Base-by-base conservation (phyloP, 2,797 vertebrate genomes). In the Sus cebifrons region DNA sequence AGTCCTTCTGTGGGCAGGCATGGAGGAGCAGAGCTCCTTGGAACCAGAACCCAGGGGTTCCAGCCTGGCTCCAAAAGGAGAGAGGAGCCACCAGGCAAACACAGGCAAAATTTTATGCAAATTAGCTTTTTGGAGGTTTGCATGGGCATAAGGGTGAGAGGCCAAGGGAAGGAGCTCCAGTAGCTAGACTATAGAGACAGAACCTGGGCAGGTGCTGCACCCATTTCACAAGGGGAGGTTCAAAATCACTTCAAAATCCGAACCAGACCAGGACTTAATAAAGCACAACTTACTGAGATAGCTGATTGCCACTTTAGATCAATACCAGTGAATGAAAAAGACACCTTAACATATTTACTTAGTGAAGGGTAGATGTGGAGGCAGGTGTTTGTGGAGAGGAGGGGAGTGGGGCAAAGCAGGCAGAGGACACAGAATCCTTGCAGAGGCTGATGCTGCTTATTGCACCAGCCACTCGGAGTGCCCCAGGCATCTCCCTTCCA, bases 231-330 rank as follows among this genome's bases (percentile, higher is more conserved):
- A 20, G 75, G 40, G 70, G 52, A 98, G 99, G 96, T 99, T 99
- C 98, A 99, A 99, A 98, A 98, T 99, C 99, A 99, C 98, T 99
- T 99, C 98, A 99, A 99, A 97, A 98, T 99, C 95, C 99, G 99
- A 98, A 99, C 99, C 95, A 99, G 99, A 98, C 99, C 99, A 0
- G 99, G 99, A 95, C 98, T 99, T 97, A 99, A 99, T 98, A 99
- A 99, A 99, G 99, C 99, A 97, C 99, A 99, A 94, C 99, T 99
- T 87, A 99, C 99, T 97, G 99, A 99, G 99, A 99, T 99, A 98
- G 99, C 99, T 97, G 98, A 99, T 98, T 99, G 99, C 98, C 99
- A 99, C 96, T 99, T 99, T 97, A 98, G 99, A 97, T 99, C 99
- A 96, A 99, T 99, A 97, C 98, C 99, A 92, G 99, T 99, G 98